phyloP scores from a whole-genome alignment of 2,113 vertebrate genomes.

The Euleptes europaea region DNA sequence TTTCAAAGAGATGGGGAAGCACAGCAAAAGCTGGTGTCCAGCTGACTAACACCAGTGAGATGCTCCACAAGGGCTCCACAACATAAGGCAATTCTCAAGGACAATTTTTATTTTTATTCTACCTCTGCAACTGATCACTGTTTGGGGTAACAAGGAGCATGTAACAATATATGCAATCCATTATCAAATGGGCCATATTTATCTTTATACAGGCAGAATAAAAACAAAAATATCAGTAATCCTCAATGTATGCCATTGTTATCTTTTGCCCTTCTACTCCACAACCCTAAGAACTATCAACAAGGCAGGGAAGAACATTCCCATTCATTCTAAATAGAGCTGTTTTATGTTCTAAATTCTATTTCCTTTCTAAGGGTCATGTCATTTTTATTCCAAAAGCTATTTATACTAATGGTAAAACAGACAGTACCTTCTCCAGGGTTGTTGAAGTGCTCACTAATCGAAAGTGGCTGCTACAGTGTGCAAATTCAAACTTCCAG shows the following conservation, averaged over 20 bases:
- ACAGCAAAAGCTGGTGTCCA: too few species aligned
- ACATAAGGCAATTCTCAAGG: too few species aligned
- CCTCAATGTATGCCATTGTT: conserved; percentile 71
- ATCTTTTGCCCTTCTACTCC: conserved; percentile 61
- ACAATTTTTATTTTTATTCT: too few species aligned
- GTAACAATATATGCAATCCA: conserved; percentile 33
- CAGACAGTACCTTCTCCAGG: conserved; percentile 72
- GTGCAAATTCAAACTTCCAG: conserved; percentile 63
- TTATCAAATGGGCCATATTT: conserved; percentile 61
- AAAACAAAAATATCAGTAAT: conserved; percentile 72
- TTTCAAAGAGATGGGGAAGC: too few species aligned
- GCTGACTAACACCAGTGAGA: too few species aligned
- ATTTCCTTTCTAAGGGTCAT: conserved; percentile 57
- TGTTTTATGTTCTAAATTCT: conserved; percentile 60
- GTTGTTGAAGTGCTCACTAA: conserved; percentile 53
- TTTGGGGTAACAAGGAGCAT: background rate
- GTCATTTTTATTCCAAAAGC: conserved; percentile 55
- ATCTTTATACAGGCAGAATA: conserved; percentile 72
- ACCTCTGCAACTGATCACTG: too few species aligned
- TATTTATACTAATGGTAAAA: conserved; percentile 63
- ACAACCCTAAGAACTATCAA: conserved; percentile 63
- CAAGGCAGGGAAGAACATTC: conserved; percentile 41
- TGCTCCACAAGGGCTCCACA: too few species aligned
- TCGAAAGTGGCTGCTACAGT: conserved; percentile 66
- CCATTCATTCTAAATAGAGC: conserved; percentile 43